These are phyloP conservation scores for Brevimyrus niger DNA, from an alignment of 2,113 vertebrate genomes.

Conservation along the genomic window DNA sequence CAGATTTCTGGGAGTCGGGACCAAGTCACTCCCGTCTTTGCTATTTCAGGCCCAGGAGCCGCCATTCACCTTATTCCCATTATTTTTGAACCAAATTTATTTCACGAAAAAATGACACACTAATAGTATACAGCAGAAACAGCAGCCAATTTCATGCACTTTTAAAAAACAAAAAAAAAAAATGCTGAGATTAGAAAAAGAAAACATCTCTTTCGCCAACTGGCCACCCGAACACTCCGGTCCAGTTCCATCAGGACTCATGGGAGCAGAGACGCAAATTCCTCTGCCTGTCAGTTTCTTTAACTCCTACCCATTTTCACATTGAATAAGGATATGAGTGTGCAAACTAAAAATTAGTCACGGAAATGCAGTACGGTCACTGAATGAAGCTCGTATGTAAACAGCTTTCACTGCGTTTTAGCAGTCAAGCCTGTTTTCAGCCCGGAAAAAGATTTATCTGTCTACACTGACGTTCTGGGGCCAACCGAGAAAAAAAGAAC, in stretches of 20 bases:
- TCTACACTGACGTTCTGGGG: neutral
- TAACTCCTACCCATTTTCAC: neutral
- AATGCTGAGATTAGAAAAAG: neutral
- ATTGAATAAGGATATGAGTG: neutral
- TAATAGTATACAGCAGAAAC: neutral
- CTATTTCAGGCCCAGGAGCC: neutral
- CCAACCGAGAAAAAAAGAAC: neutral
- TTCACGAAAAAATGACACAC: neutral
- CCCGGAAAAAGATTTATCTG: neutral
- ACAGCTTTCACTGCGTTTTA: neutral
- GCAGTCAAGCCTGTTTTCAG: neutral
- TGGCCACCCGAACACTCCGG: neutral
- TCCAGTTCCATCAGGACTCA: neutral
- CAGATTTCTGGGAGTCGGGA: neutral
- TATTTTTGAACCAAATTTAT: neutral
- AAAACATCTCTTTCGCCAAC: neutral
- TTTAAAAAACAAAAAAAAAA: neutral
- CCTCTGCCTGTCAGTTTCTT: neutral
- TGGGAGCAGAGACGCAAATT: neutral
- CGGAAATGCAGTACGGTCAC: neutral
- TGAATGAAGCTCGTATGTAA: neutral
- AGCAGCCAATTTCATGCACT: neutral
- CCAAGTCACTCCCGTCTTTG: neutral
- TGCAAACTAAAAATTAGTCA: neutral
- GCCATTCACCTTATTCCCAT: no score